Conservation (phyloP, 2,888 invertebrate genomes). For the Acleris emargana region DNA sequence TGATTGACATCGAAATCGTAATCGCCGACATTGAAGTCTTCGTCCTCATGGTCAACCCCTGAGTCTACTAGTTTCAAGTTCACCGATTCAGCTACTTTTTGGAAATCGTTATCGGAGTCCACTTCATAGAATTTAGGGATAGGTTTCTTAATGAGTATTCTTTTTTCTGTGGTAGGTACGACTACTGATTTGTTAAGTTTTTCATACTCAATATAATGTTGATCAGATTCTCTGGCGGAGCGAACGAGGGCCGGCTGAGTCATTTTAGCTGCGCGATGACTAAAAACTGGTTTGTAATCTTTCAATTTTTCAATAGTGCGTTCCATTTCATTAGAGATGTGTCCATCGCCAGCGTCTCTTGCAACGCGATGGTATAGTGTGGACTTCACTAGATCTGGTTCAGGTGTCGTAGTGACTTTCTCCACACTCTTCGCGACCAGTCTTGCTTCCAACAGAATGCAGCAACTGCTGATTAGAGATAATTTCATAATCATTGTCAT, state of each 20-base stretch:
- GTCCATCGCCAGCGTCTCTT: slow-evolving; percentile 47
- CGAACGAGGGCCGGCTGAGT: not conserved
- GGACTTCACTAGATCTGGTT: slow-evolving; percentile 42
- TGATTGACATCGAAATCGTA: slow-evolving; percentile 74
- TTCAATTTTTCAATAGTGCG: slow-evolving; percentile 45
- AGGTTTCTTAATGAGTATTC: slow-evolving; percentile 62
- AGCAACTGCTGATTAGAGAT: slow-evolving; percentile 43
- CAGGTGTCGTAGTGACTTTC: slow-evolving; percentile 44
- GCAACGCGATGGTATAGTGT: slow-evolving; percentile 47
- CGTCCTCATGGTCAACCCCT: slow-evolving; percentile 66
- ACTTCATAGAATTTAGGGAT: slow-evolving; percentile 66
- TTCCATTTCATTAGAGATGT: slow-evolving; percentile 48
- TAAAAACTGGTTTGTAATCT: slow-evolving; percentile 40
- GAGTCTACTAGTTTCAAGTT: slow-evolving; percentile 47
- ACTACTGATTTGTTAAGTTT: not conserved
- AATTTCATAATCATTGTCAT: slow-evolving; percentile 51
- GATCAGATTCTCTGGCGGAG: not conserved
- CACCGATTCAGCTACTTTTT: slow-evolving; percentile 50
- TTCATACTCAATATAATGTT: slow-evolving; percentile 1
- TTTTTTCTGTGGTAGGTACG: slow-evolving; percentile 11
- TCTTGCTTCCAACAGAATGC: slow-evolving; percentile 46
- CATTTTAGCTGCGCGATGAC: not conserved
- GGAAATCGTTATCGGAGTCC: slow-evolving; percentile 65
- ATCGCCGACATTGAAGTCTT: slow-evolving; percentile 71
- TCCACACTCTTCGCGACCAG: slow-evolving; percentile 54